Conservation (phyloP, 2,888 invertebrate genomes). For the Nemotelus nigrinus region DNA sequence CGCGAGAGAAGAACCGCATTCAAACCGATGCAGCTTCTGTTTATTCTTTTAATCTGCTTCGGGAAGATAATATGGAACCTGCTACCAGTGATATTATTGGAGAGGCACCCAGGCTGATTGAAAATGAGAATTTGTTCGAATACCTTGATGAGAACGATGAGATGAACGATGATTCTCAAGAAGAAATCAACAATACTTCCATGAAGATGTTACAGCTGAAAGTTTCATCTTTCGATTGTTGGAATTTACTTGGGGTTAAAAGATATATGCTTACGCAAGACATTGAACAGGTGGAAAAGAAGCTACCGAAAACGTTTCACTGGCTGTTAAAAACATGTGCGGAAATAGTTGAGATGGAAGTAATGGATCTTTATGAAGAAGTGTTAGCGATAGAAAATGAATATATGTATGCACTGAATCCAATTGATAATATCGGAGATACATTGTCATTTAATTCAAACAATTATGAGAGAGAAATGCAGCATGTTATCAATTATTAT, state of each 20-base stretch:
- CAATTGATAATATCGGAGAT: constrained; percentile 55
- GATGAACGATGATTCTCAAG: background rate
- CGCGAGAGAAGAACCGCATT: background rate
- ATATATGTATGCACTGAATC: constrained; percentile 59
- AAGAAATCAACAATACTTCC: background rate
- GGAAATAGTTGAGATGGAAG: constrained; percentile 57
- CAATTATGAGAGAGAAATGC: background rate
- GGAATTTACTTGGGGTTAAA: constrained; percentile 58
- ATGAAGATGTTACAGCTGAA: constrained; percentile 51
- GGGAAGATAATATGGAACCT: constrained; percentile 57
- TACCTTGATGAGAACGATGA: constrained; percentile 53
- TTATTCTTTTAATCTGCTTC: constrained; percentile 51
- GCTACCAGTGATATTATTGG: constrained; percentile 51
- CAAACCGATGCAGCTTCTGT: constrained; percentile 50
- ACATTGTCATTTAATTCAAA: constrained; percentile 32
- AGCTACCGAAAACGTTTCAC: constrained; percentile 59
- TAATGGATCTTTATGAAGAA: constrained; percentile 59
- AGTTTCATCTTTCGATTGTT: constrained; percentile 61
- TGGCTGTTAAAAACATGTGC: constrained; percentile 64
- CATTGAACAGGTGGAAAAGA: constrained; percentile 54
- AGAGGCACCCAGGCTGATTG: constrained; percentile 56
- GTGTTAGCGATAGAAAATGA: constrained; percentile 60
- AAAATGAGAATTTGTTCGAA: constrained; percentile 53
- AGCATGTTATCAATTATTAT: background rate
- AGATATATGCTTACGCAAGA: constrained; percentile 51